Percentiles rank a stretch among this genome's conserved stretches.
Evolutionary conservation across 64 coral and sea anemone species (phyloP).

Genomic region (Exaiptasia diaphana): DNA sequence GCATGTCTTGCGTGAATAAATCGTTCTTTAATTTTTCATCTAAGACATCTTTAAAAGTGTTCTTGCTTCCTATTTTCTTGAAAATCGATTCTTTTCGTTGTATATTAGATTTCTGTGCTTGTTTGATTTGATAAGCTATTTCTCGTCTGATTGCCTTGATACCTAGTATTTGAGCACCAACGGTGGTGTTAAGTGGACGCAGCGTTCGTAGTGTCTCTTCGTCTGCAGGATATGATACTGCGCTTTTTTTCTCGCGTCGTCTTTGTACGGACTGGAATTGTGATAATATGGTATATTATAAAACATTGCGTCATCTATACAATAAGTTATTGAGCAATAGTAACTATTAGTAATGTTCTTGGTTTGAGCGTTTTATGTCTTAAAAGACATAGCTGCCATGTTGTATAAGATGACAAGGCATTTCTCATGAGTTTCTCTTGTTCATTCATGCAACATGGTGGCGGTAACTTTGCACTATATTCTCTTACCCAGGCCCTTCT

Average conservation of each 20-base stretch:
- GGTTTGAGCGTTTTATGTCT: too few relatives aligned
- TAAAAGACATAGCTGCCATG: too few relatives aligned
- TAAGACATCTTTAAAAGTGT: conserved; percentile 51
- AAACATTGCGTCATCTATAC: too few relatives aligned
- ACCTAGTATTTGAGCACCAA: conserved; percentile 24
- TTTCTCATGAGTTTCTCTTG: too few relatives aligned
- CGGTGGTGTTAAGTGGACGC: conserved; percentile 7
- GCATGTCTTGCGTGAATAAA: conserved; percentile 17
- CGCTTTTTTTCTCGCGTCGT: conserved; percentile 44
- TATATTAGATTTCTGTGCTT: neutral
- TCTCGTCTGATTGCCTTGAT: conserved; percentile 12
- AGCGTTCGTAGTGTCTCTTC: conserved; percentile 43
- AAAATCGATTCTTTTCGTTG: conserved; percentile 9
- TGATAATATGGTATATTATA: too few relatives aligned
- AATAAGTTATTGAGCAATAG: too few relatives aligned
- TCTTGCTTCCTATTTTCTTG: neutral
- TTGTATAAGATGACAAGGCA: too few relatives aligned
- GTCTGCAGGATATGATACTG: conserved; percentile 65
- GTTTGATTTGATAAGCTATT: too few relatives aligned
- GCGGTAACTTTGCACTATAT: too few relatives aligned
- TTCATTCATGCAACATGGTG: too few relatives aligned
- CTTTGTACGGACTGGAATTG: conserved; percentile 5
- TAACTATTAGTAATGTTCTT: too few relatives aligned
- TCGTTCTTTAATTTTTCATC: conserved; percentile 68
- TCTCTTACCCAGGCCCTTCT: too few relatives aligned